Conservation (phyloP, 2,797 vertebrate genomes). For the Spheniscus humboldti region DNA sequence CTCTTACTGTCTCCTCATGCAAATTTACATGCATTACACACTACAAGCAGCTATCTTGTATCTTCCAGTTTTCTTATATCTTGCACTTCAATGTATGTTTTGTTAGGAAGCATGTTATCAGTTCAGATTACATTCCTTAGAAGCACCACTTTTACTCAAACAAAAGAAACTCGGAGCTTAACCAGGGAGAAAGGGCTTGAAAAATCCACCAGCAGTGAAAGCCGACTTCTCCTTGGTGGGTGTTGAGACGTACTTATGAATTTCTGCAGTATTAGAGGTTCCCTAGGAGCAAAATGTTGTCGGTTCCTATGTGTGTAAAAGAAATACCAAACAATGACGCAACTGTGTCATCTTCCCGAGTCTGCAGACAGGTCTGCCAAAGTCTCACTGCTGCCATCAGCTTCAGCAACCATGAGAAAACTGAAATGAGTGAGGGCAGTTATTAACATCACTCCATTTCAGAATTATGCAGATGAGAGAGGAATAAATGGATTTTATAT, state of each 20-base stretch:
- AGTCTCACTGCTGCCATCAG: background rate
- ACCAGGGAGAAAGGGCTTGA: background rate
- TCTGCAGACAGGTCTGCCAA: background rate
- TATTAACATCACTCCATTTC: background rate
- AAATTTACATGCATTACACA: background rate
- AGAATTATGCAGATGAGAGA: fast-evolving
- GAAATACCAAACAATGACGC: background rate
- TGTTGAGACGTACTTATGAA: background rate
- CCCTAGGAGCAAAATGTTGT: background rate
- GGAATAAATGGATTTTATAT: background rate
- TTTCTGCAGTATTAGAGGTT: background rate
- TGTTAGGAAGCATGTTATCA: background rate
- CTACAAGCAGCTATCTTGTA: background rate
- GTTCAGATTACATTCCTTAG: background rate
- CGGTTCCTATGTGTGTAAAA: background rate
- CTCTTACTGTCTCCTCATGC: background rate
- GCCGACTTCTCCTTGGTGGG: background rate
- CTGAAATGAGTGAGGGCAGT: background rate
- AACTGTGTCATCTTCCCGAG: background rate
- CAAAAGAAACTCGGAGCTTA: background rate
- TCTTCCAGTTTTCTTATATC: background rate
- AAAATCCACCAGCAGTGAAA: background rate
- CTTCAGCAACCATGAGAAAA: background rate
- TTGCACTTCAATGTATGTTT: background rate
- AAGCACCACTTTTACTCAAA: background rate